These are phyloP conservation scores for Paratrypauchen microcephalus DNA, from an alignment of 2,797 vertebrate genomes.

Conservation along the genomic window DNA sequence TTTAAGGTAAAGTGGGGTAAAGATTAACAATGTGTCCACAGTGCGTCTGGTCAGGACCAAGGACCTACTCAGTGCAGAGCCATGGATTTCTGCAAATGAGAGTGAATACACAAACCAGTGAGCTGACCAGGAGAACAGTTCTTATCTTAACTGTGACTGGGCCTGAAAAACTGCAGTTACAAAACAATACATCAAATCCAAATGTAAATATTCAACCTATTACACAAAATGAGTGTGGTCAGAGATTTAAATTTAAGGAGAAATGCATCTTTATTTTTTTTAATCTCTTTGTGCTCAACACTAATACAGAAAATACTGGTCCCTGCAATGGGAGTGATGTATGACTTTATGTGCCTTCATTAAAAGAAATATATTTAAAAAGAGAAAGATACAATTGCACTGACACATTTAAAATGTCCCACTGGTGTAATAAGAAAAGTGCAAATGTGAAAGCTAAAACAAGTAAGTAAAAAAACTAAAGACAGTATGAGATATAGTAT, in stretches of 20 bases:
- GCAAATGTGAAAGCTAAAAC: constrained; percentile 71
- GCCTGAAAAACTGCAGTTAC: neutral
- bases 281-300: constrained; percentile 56
- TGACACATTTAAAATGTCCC: constrained; percentile 60
- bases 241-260: constrained; percentile 66
- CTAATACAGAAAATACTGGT: constrained; percentile 67
- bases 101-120: constrained; percentile 82
- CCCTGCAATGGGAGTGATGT: constrained; percentile 47
- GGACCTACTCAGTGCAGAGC: constrained; percentile 99
- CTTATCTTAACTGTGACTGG: constrained; percentile 25
- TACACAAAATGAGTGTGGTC: constrained; percentile 70
- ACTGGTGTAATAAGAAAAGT: constrained; percentile 63
- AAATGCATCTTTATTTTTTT: constrained; percentile 76
- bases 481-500: constrained; percentile 68
- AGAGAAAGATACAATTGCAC: constrained; percentile 69
- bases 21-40: constrained; percentile 65
- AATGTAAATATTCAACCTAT: constrained; percentile 5
- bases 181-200: neutral
- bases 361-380: constrained; percentile 44
- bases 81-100: constrained; percentile 98
- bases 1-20: constrained; percentile 55
- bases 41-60: constrained; percentile 73
- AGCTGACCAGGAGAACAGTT: constrained; percentile 55
- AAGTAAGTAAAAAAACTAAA: constrained; percentile 61
- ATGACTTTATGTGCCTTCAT: constrained; percentile 61